These are phyloP conservation scores for Sphinx pinastri DNA, from an alignment of 2,888 invertebrate genomes.

Conservation along the genomic window DNA sequence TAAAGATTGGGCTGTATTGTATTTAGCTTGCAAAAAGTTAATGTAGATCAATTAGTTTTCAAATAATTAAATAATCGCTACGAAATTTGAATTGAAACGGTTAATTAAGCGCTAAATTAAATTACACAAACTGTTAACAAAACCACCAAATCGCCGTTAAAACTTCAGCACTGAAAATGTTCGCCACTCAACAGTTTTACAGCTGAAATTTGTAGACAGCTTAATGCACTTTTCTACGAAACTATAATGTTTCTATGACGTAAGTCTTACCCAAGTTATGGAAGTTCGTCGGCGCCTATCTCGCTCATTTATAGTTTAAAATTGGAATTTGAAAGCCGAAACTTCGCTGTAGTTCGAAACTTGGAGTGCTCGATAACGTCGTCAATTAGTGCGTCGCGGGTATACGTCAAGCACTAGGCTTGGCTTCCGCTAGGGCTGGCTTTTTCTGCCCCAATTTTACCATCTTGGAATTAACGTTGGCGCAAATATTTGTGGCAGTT, in stretches of 20 bases:
- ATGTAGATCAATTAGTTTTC: too few species aligned
- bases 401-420: slow-evolving; percentile 44
- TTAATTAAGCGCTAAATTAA: too few species aligned
- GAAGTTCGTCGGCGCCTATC: slow-evolving; percentile 59
- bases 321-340: slow-evolving; percentile 67
- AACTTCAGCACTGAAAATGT: slow-evolving; percentile 22
- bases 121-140: neutral
- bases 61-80: too few species aligned
- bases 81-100: too few species aligned
- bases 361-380: slow-evolving; percentile 71
- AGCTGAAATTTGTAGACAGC: slow-evolving; percentile 21
- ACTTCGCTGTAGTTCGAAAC: slow-evolving; percentile 64
- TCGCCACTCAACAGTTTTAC: slow-evolving; percentile 26
- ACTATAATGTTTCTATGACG: slow-evolving; percentile 41
- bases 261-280: slow-evolving; percentile 51
- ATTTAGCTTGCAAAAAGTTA: too few species aligned
- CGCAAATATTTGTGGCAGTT: neutral
- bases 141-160: neutral
- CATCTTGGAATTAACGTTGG: neutral
- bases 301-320: slow-evolving; percentile 69
- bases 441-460: slow-evolving; percentile 19
- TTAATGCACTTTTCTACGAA: slow-evolving; percentile 32
- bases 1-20: too few species aligned
- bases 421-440: slow-evolving; percentile 41
- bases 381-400: slow-evolving; percentile 71